Percentiles rank a stretch among this genome's conserved stretches.
phyloP scores from a whole-genome alignment of 2,797 vertebrate genomes.

The Calcarius lapponicus region DNA sequence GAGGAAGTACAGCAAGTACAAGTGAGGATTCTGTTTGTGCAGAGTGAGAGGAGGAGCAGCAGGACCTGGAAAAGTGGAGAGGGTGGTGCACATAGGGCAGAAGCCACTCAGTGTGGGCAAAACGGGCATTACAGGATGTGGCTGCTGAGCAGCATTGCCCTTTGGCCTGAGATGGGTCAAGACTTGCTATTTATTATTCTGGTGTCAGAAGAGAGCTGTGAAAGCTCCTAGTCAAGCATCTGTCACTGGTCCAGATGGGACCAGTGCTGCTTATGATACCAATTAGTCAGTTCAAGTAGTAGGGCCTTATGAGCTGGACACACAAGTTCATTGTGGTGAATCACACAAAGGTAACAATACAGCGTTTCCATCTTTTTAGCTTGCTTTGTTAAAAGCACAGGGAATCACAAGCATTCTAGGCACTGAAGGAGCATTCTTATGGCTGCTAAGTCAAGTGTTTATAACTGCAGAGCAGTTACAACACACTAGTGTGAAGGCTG shows the following conservation, averaged over 20 bases:
- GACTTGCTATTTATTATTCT: neutral
- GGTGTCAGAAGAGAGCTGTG: neutral
- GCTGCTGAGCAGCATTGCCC: neutral
- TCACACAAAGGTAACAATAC: neutral
- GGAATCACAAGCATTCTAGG: neutral
- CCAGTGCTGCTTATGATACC: neutral
- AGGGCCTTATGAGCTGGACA: neutral
- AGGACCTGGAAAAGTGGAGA: neutral
- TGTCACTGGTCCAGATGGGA: constrained; percentile 24
- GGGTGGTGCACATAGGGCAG: neutral
- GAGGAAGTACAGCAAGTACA: neutral
- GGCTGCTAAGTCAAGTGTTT: neutral
- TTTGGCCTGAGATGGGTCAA: neutral
- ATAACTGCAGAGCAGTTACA: neutral
- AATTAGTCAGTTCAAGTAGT: neutral
- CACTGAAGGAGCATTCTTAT: neutral
- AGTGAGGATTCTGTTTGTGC: neutral
- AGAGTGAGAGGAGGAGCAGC: neutral
- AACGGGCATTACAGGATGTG: fast-evolving
- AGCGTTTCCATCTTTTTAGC: neutral
- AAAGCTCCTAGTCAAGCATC: neutral
- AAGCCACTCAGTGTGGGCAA: neutral
- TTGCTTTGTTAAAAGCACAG: neutral
- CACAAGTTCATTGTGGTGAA: neutral
- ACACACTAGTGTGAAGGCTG: neutral